These are phyloP conservation scores for Drosophila rhopaloa DNA, from an alignment of 1,140 invertebrate species.

Conservation along the genomic window DNA sequence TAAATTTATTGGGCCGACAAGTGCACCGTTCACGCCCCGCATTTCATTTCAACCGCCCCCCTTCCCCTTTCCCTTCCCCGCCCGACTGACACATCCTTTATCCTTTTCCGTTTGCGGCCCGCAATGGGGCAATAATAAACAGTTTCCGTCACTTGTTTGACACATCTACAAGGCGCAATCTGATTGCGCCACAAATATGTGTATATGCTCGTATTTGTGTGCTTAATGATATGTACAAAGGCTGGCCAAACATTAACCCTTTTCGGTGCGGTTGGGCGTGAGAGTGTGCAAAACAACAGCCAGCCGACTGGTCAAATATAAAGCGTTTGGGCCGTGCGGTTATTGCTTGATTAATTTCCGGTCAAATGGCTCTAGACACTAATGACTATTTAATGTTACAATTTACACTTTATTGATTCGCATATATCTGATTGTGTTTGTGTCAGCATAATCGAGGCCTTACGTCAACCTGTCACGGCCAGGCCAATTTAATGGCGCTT, in stretches of 20 bases:
- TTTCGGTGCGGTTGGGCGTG: constrained; percentile 27
- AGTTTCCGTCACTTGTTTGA: constrained; percentile 79
- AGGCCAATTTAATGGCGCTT: constrained; percentile 45
- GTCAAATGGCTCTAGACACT: constrained; percentile 76
- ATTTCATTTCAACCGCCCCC: neutral
- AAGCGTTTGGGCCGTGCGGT: constrained; percentile 62
- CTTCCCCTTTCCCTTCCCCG: neutral
- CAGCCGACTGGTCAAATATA: constrained; percentile 72
- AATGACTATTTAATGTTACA: constrained; percentile 83
- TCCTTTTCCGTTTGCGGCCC: constrained; percentile 67
- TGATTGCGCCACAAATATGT: constrained; percentile 16
- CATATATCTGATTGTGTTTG: constrained; percentile 34
- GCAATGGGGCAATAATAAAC: constrained; percentile 78
- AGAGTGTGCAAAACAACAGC: constrained; percentile 35
- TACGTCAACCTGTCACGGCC: constrained; percentile 67
- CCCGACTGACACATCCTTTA: constrained; percentile 65
- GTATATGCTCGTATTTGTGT: constrained; percentile 34
- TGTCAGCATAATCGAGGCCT: constrained; percentile 63
- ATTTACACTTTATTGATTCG: constrained; percentile 82
- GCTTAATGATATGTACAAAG: constrained; percentile 78
- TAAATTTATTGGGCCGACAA: constrained; percentile 26
- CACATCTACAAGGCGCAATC: constrained; percentile 74
- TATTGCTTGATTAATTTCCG: constrained; percentile 83
- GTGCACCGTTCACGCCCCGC: neutral
- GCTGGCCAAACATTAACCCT: constrained; percentile 71